Evolutionary conservation across 2,797 vertebrate species (phyloP).

Genomic region (Syngnathus acus): DNA sequence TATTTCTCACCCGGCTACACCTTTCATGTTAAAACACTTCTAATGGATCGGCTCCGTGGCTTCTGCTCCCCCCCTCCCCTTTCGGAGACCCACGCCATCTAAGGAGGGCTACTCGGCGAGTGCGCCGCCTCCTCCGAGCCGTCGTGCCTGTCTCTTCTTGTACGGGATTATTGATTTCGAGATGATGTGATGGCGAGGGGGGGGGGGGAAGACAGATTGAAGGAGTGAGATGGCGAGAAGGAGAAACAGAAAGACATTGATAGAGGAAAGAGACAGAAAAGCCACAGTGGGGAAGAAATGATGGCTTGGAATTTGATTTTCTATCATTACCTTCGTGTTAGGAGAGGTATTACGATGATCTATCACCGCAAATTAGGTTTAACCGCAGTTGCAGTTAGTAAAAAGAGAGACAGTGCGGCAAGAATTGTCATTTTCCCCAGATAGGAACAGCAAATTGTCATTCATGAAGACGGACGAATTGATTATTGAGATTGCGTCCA

Average conservation of each 20-base stretch:
- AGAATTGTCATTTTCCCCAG: not conserved
- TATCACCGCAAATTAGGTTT: not conserved
- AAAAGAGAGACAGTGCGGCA: not conserved
- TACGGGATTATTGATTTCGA: constrained; percentile 55
- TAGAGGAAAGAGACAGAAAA: not conserved
- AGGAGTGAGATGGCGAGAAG: constrained; percentile 10
- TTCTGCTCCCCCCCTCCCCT: not conserved
- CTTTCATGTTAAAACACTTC: constrained; percentile 41
- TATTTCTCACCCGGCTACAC: constrained; percentile 22
- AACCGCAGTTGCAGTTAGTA: not conserved
- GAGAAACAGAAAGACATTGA: constrained; percentile 9
- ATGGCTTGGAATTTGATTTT: constrained; percentile 1
- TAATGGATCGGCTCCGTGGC: constrained; percentile 47
- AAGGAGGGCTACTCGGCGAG: constrained; percentile 9
- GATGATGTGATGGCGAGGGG: constrained; percentile 14
- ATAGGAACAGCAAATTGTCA: not conserved
- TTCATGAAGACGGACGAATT: not conserved
- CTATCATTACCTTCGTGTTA: not conserved
- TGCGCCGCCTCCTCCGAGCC: constrained; percentile 21
- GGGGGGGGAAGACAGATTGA: constrained; percentile 6
- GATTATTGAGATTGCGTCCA: too few relatives aligned
- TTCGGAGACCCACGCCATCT: constrained; percentile 16
- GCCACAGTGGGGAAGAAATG: not conserved
- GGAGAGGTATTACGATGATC: not conserved
- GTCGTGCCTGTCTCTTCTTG: constrained; percentile 26